Evolutionary conservation across 2,888 invertebrate species (phyloP).

Genomic region (Leistus spinibarbis): DNA sequence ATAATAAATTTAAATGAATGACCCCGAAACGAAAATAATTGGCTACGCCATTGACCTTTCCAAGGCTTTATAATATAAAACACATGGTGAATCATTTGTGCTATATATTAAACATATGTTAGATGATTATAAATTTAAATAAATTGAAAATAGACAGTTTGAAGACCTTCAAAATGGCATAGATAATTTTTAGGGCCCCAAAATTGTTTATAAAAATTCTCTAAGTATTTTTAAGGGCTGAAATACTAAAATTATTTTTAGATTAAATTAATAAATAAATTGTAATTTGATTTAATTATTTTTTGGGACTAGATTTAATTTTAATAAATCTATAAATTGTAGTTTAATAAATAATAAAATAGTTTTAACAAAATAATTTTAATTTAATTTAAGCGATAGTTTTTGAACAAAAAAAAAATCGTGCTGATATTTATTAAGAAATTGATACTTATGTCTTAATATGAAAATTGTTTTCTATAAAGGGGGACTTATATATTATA

Average conservation of each 20-base stretch:
- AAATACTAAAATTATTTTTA: no score
- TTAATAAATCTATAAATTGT: background rate
- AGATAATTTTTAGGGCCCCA: background rate
- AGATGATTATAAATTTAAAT: background rate
- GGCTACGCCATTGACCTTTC: background rate
- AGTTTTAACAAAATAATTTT: no score
- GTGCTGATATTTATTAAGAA: background rate
- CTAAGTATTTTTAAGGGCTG: no score
- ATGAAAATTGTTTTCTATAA: background rate
- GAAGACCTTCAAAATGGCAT: background rate
- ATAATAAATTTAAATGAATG: background rate
- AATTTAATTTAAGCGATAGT: no score
- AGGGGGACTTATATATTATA: background rate
- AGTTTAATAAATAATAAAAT: no score
- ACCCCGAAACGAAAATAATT: background rate
- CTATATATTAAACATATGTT: background rate
- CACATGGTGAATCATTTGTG: background rate
- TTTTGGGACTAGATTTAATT: background rate
- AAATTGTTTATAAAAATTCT: background rate
- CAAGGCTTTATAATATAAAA: background rate
- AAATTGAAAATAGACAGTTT: background rate
- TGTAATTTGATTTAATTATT: no score
- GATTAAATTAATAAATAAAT: no score
- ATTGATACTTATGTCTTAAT: background rate
- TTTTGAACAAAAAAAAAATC: no score